These are phyloP conservation scores for Triplophysa bombifrons DNA, from an alignment of 2,797 vertebrate genomes.

Conservation along the genomic window DNA sequence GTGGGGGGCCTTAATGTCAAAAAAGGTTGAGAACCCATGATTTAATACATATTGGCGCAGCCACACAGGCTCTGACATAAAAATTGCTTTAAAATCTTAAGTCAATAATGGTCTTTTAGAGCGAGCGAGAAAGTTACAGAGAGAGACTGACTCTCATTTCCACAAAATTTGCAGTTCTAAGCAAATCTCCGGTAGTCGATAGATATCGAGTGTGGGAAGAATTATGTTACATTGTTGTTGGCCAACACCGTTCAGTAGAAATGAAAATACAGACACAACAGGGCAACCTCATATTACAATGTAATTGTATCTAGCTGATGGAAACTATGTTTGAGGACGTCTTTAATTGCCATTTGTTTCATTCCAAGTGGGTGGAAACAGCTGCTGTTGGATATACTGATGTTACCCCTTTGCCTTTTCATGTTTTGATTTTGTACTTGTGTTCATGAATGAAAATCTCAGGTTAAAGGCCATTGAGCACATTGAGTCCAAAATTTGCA, in stretches of 20 bases:
- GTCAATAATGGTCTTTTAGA: not conserved
- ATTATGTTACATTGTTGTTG: conserved; percentile 62
- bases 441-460: not conserved
- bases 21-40: too few relatives aligned
- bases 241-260: conserved; percentile 48
- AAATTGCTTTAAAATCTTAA: too few relatives aligned
- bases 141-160: conserved; percentile 34
- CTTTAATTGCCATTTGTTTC: conserved; percentile 43
- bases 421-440: not conserved
- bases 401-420: not conserved
- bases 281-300: conserved; percentile 48
- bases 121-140: conserved; percentile 7
- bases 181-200: conserved; percentile 55
- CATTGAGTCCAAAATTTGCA: too few relatives aligned
- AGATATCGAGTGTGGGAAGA: conserved; percentile 46
- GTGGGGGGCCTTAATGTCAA: too few relatives aligned
- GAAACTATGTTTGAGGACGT: conserved; percentile 36
- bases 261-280: conserved; percentile 60
- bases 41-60: too few relatives aligned
- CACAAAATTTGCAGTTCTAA: conserved; percentile 52
- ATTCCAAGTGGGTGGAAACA: conserved; percentile 21
- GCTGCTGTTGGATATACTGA: conserved; percentile 5
- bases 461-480: too few relatives aligned
- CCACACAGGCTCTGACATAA: too few relatives aligned
- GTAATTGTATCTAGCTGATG: conserved; percentile 44